Base-by-base conservation (phyloP, 2,113 vertebrate species). In the Alethe castanea region DNA sequence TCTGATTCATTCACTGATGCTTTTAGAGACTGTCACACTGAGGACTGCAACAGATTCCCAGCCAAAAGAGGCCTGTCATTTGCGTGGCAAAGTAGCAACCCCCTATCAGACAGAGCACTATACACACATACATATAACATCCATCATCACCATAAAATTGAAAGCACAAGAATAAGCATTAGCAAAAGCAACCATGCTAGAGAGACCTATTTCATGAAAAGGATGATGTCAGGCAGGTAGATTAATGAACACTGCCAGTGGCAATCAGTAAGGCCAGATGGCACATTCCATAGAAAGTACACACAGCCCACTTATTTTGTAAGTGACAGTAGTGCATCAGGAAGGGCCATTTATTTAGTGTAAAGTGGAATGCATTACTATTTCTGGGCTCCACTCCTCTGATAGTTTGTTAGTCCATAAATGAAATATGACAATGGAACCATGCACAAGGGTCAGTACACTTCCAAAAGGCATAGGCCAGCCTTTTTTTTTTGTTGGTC, bases 371-470 rank as follows among this genome's bases (percentile, higher is more conserved):
- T 40, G 2, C 35, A 82, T 72, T 53, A 23, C 7, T 81, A 45
- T 48, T 47, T 52, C 33, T 29, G 28, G 31, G 67, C 5, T 86
- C 18, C 22, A 72, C 18, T 54, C 8, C 20, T 88, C 65, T 73
- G 16, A 19, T 83, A 85, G 31, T 61, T 85, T 81, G 11, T 60
- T 78, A 44, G 11, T 35, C 22, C 17, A 31, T 53, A 52, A 45
- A 80, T 14, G 31, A 85, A 85, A 92, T 1, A 59, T 9, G 8
- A 56, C 33, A 59, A 67, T 33, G 31, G 64, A 28, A 5, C 3
- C 44, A 33, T 11, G 19, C 14, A 48, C 0, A 0, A 15, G 6
- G 7, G 12, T 50, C 45, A 85, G 12, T 20, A 54, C 0, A 1
- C 6, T 89, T 79, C 19, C 6, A 66, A 59, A 87, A 60, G 50